Conservation (phyloP, 2,888 invertebrate species). For the Polylopha cassiicola region DNA sequence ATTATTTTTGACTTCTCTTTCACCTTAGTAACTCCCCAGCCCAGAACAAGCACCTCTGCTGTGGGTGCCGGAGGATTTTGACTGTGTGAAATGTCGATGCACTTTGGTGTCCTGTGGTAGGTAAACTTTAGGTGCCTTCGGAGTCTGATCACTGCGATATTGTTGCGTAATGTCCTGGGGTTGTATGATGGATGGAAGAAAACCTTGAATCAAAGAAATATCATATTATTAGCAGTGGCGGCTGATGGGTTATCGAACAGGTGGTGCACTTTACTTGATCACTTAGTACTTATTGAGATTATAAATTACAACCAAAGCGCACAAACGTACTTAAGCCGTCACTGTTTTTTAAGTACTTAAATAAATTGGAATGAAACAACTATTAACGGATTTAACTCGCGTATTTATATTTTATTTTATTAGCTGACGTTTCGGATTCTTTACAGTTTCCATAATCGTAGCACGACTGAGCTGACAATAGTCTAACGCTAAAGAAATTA, state of each 20-base stretch:
- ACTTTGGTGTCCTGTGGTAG: slow-evolving; percentile 50
- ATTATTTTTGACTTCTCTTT: neutral
- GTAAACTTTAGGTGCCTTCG: slow-evolving; percentile 44
- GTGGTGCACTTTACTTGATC: too few relatives aligned
- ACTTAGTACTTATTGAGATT: too few relatives aligned
- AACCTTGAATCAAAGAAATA: slow-evolving; percentile 37
- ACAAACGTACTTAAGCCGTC: too few relatives aligned
- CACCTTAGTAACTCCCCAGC: slow-evolving; percentile 70
- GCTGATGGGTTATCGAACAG: neutral
- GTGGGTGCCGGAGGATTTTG: slow-evolving; percentile 37
- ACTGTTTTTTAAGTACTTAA: too few relatives aligned
- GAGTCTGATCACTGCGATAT: slow-evolving; percentile 58
- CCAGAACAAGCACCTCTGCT: slow-evolving; percentile 52
- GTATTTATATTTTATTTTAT: too few relatives aligned
- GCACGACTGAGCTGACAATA: too few relatives aligned
- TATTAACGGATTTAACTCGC: too few relatives aligned
- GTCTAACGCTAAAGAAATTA: too few relatives aligned
- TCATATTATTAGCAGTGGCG: neutral
- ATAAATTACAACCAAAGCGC: too few relatives aligned
- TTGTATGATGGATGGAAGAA: slow-evolving; percentile 65
- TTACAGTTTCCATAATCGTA: too few relatives aligned
- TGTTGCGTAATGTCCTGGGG: slow-evolving; percentile 50
- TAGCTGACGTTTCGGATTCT: too few relatives aligned
- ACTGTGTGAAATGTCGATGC: slow-evolving; percentile 43
- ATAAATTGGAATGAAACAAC: too few relatives aligned